Percentiles rank a stretch among this genome's conserved stretches.
Evolutionary conservation across 2,888 invertebrate genomes (phyloP).

Genomic region (Stenodera caucasica): DNA sequence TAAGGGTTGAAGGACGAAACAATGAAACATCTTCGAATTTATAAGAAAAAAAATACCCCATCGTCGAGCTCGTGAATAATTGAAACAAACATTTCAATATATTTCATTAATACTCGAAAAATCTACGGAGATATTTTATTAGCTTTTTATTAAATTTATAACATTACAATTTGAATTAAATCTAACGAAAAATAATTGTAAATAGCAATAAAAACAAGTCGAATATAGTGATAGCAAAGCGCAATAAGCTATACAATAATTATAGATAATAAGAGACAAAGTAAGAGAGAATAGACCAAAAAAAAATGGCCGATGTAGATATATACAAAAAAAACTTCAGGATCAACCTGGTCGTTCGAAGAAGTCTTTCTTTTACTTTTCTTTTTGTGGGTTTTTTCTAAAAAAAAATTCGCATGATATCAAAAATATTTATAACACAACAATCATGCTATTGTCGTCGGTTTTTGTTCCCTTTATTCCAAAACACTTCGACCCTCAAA

Average conservation of each 20-base stretch:
- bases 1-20: slow-evolving; percentile 3
- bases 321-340: slow-evolving; percentile 54
- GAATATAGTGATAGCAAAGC: slow-evolving; percentile 38
- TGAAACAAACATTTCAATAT: neutral
- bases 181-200: slow-evolving; percentile 37
- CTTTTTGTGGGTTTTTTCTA: slow-evolving; percentile 16
- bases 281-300: slow-evolving; percentile 40
- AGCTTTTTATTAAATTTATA: slow-evolving; percentile 29
- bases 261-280: slow-evolving; percentile 16
- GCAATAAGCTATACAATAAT: slow-evolving; percentile 26
- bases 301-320: slow-evolving; percentile 51
- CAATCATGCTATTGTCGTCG: slow-evolving; percentile 32
- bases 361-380: slow-evolving; percentile 36
- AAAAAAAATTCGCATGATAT: slow-evolving; percentile 16
- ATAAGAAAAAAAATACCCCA: neutral
- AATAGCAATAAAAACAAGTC: slow-evolving; percentile 36
- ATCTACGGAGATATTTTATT: slow-evolving; percentile 13
- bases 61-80: neutral
- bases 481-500: slow-evolving; percentile 34
- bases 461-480: slow-evolving; percentile 41
- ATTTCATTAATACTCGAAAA: neutral
- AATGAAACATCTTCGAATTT: neutral
- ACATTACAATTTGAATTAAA: slow-evolving; percentile 31
- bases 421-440: slow-evolving; percentile 25
- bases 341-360: slow-evolving; percentile 53